Conservation (phyloP, 1,140 invertebrate species). For the Bombus terrestris region DNA sequence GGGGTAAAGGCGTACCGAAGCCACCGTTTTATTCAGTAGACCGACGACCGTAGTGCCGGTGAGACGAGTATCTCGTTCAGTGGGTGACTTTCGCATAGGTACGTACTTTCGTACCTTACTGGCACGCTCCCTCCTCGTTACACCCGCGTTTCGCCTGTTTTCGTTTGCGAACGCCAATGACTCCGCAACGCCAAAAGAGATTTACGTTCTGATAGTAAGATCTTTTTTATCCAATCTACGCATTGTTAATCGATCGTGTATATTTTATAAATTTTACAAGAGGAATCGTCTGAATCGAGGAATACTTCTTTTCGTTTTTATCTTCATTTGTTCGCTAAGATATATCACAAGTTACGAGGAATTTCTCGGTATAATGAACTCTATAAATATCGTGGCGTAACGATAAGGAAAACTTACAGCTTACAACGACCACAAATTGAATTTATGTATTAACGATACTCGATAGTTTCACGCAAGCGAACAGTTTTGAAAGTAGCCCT, state of each 20-base stretch:
- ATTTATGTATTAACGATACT: conserved; percentile 6
- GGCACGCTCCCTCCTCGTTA: not conserved
- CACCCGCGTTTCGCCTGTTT: not conserved
- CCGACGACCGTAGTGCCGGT: conserved; percentile 71
- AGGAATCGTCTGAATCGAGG: too few species aligned
- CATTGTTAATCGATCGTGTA: not conserved
- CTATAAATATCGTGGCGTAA: not conserved
- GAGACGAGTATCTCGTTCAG: conserved; percentile 28
- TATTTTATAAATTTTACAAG: not conserved
- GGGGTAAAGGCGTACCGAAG: conserved; percentile 54
- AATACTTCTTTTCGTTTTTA: not conserved
- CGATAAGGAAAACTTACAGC: conserved; percentile 3
- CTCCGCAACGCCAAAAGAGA: too few species aligned
- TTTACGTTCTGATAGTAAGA: not conserved
- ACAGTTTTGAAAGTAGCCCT: conserved; percentile 17
- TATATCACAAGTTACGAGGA: too few species aligned
- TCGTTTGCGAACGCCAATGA: not conserved
- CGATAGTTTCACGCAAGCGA: not conserved
- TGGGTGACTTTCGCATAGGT: conserved; percentile 34
- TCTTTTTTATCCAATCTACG: not conserved
- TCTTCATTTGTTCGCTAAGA: not conserved
- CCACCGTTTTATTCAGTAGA: conserved; percentile 70
- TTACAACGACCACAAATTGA: conserved; percentile 7
- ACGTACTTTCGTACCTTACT: conserved; percentile 6
- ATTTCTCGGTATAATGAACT: too few species aligned